Base-by-base conservation (phyloP, 2,797 vertebrate species). In the Chanos chanos region DNA sequence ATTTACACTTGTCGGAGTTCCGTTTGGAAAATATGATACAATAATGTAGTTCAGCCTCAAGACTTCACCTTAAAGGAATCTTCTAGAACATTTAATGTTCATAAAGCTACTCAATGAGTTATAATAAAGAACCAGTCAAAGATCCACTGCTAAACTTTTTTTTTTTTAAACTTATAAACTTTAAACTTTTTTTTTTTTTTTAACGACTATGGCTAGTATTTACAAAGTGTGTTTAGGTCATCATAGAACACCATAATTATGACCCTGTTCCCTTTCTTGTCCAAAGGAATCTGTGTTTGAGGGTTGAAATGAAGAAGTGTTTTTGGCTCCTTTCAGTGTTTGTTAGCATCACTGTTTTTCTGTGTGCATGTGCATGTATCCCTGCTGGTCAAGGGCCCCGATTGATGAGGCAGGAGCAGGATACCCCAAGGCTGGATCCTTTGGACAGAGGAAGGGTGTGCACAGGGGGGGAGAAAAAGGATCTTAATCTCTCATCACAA, bases 381-480 rank as follows among this genome's bases (percentile, higher is more conserved):
- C 27, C 41, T 13, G 25, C 5, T 61, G 51, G 61, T 31, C 25
- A 37, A 16, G 33, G 40, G 58, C 63, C 21, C 24, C 13, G 64
- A 58, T 53, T 56, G 61, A 57, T 70, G 40, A 33, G 39, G n/a
- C 50, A 2, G 15, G 19, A 44, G 25, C 33, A 9, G 59, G 34
- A 21, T 33, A 3, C 18, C 18, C 21, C 37, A 15, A 7, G 4
- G 5, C 4, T 12, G 41, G 13, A 7, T 54, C 21, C 51, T 43
- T 34, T 6, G 12, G 10, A 58, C 15, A 50, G 37, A 27, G 39
- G 65, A 64, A 69, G 45, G 43, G 39, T n/a, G n/a, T n/a, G n/a
- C n/a, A n/a, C n/a, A 45, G 43, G 44, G 27, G 1, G 10, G 31
- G 37, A 18, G 7, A 27, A 56, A 45, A n/a, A 9, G 21, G 36